phyloP scores from a whole-genome alignment of 2,113 vertebrate genomes.

The Aptenodytes forsteri region DNA sequence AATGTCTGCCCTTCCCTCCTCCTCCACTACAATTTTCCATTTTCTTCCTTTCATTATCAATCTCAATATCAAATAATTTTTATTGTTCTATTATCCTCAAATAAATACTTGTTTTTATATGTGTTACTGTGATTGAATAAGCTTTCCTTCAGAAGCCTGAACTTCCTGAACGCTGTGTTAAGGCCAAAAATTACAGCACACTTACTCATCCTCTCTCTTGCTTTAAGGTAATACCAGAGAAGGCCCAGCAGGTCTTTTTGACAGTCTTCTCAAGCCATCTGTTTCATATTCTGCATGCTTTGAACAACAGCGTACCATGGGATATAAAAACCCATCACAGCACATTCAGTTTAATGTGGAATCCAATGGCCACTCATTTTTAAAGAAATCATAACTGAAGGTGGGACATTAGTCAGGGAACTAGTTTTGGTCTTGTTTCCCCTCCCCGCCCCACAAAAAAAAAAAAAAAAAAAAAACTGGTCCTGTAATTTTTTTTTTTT shows the following conservation, averaged over 20 bases:
- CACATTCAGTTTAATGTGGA: not conserved
- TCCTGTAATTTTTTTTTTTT: not conserved
- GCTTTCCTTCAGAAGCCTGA: not conserved
- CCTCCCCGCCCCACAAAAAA: rapidly evolving
- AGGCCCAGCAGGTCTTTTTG: conserved; percentile 39
- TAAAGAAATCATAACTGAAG: not conserved
- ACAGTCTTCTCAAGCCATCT: conserved; percentile 34
- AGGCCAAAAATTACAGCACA: conserved; percentile 33
- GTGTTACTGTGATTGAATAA: not conserved
- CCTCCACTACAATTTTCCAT: not conserved
- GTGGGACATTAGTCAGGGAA: not conserved
- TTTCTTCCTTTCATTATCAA: not conserved
- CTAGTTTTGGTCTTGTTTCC: not conserved
- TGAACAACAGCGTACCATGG: not conserved
- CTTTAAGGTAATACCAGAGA: conserved; percentile 37
- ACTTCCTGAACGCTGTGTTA: not conserved
- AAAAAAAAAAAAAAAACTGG: not conserved
- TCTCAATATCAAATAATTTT: not conserved
- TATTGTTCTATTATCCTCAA: not conserved
- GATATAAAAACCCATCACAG: not conserved
- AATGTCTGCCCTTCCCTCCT: not conserved
- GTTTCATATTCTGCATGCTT: not conserved
- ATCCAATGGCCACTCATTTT: not conserved
- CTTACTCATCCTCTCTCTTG: conserved; percentile 13
- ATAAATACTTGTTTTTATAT: not conserved